These are phyloP conservation scores for Macrophya annulata DNA, from an alignment of 2,888 invertebrate species.

Conservation along the genomic window DNA sequence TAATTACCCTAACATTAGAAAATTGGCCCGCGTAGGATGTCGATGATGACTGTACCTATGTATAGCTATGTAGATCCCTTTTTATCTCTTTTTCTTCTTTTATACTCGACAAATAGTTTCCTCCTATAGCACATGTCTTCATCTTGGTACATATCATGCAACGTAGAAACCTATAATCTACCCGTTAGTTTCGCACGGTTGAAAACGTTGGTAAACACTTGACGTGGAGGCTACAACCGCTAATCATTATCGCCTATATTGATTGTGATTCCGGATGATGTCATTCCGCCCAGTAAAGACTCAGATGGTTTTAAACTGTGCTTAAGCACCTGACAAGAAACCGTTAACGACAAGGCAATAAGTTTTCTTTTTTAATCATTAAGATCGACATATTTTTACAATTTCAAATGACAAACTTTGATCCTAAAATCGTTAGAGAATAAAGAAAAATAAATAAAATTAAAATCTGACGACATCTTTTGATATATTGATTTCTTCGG, in stretches of 20 bases:
- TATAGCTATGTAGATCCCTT: background rate
- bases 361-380: background rate
- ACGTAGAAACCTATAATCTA: constrained; percentile 12
- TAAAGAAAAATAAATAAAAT: background rate
- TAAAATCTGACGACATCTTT: background rate
- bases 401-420: background rate
- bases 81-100: background rate
- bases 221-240: constrained; percentile 37
- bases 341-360: background rate
- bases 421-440: background rate
- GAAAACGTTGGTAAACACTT: constrained; percentile 51
- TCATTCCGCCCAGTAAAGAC: constrained; percentile 42
- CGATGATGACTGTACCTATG: too few species aligned
- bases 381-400: background rate
- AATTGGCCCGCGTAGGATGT: constrained; percentile 12
- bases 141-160: background rate
- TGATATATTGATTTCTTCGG: background rate
- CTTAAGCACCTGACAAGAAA: constrained; percentile 17
- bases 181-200: constrained; percentile 52
- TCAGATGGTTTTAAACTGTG: constrained; percentile 27
- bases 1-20: constrained; percentile 23
- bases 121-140: background rate
- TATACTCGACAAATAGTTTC: background rate
- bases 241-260: constrained; percentile 48
- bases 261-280: constrained; percentile 52